phyloP scores from a whole-genome alignment of 2,797 vertebrate genomes.

The Macrochelys suwanniensis region DNA sequence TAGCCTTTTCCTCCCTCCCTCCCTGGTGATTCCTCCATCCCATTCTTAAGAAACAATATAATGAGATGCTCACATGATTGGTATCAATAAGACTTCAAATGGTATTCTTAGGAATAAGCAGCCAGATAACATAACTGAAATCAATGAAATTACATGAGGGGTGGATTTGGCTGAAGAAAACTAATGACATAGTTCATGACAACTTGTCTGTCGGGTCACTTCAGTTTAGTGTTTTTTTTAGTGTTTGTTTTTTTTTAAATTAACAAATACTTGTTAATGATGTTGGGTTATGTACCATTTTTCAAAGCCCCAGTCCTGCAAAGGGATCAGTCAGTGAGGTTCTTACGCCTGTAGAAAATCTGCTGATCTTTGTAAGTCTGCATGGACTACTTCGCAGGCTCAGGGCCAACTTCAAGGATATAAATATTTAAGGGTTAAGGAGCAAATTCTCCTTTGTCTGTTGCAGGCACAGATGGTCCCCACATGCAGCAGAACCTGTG shows the following conservation, averaged over 20 bases:
- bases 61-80: conserved; percentile 64
- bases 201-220: background rate
- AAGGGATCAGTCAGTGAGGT: fast-evolving
- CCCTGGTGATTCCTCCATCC: conserved; percentile 57
- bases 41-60: conserved; percentile 63
- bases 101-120: conserved; percentile 39
- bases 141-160: conserved; percentile 10
- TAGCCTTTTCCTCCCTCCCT: conserved; percentile 54
- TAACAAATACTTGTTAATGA: background rate
- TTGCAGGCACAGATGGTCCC: fast-evolving
- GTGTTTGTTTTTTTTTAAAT: background rate
- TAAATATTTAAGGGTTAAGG: background rate
- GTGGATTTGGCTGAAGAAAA: conserved; percentile 28
- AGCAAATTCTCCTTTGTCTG: fast-evolving
- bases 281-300: background rate
- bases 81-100: conserved; percentile 64
- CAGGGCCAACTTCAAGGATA: background rate
- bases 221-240: background rate
- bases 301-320: background rate
- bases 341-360: fast-evolving
- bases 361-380: background rate
- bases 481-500: background rate
- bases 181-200: background rate
- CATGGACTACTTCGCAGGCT: background rate
- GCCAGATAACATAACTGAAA: conserved; percentile 56